Evolutionary conservation across 2,888 invertebrate genomes (phyloP), one percentile per base, ranked within the genome.

Genomic region (Dynastes tityus): DNA sequence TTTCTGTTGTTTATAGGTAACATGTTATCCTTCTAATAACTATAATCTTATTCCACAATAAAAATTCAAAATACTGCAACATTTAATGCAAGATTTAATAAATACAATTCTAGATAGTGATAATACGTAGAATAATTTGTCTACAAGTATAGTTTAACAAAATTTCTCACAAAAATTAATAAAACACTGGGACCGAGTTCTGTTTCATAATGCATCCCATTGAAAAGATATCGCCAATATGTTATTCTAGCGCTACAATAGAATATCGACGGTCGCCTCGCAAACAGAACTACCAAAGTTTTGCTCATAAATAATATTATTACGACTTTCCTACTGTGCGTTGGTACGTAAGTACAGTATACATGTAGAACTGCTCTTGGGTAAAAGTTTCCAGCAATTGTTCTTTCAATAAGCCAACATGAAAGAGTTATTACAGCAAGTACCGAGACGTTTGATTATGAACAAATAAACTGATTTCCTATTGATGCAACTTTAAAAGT

Each of bases 311-410:
- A 73, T 55, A 55, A n/a, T 73, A 61, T 71, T 58, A 16, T 73
- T 73, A 73, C 61, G 73, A 73, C 61, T 45, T 61, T 73, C 16
- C 27, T 55, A 71, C 55, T 71, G 58, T 27, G 58, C 61, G 22
- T 73, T 73, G 61, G 40, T 58, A 73, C 61, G 61, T 8, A 61
- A 61, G 61, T 27, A 61, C 16, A 16, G 16, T 8, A 49, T n/a
- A 40, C 68, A 76, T 74, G 75, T 65, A 75, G 78, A 75, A 55
- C 58, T 29, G 32, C 68, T 76, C 70, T 76, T 76, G 68, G 6
- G 64, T 70, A 61, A 78, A 77, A 78, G 77, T 78, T 78, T 71
- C 27, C 32, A 61, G 78, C 75, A 78, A 76, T 70, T 78, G 70
- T 70, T 63, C 75, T 61, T 65, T 70, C 55, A 63, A 51, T 74